Evolutionary conservation across 2,797 vertebrate genomes (phyloP), one percentile per base, ranked within the genome.

Genomic region (Falco peregrinus): DNA sequence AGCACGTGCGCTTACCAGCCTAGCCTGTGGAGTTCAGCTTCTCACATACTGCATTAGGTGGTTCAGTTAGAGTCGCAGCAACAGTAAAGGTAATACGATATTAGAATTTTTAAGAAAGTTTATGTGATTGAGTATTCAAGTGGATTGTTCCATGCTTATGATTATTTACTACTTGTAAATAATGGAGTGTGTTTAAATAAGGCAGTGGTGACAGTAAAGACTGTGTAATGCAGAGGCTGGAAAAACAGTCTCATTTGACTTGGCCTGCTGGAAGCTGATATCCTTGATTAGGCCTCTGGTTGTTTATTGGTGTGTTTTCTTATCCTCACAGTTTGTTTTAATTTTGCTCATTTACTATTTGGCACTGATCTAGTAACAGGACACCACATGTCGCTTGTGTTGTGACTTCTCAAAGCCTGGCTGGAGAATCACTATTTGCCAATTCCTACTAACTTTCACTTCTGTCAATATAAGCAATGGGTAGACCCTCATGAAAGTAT

Each of bases 381-480:
- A 86, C 53, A 50, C 50, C 33, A 37, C 67, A 67, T n/a, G 18
- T 85, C 84, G 50, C 77, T 75, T 75, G 24, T 75, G 54, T 39
- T 57, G 50, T 70, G 63, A 85, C 63, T 95, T 90, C 76, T 87
- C 61, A 83, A 92, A 92, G 26, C 48, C 35, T 95, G 77, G 29
- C 88, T 89, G 61, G 37, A 85, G 56, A 63, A 41, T 45, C 50
- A 25, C 16, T 63, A 2, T 86, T 91, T 95, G 51, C 50, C 65
- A 68, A 15, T 60, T 78, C 69, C 60, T 80, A 21, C 37, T 75
- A 53, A 63, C 41, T 92, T 89, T 84, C 65, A 63, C 47, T 90
- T 79, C 71, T 24, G 76, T 43, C 80, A 85, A 37, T 79, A 21
- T 17, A 81, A 83, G 47, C 64, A 57, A 57, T 24, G 15, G 53